Evolutionary conservation across 2,797 vertebrate species (phyloP), one percentile per base, ranked within the genome.

Genomic region (Esox masquinongy): DNA sequence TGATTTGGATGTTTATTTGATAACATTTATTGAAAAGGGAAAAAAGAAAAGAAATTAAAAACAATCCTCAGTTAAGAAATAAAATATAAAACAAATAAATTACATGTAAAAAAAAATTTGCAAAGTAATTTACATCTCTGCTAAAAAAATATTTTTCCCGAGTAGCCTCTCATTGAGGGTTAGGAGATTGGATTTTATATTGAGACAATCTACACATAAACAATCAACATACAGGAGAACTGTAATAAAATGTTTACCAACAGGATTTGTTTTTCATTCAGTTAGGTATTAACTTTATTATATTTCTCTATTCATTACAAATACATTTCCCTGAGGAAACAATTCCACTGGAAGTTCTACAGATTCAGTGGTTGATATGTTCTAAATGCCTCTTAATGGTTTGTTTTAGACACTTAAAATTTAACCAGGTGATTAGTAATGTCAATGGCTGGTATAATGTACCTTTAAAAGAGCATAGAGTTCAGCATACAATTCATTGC

Each of bases 241-340:
- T 73, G 67, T 72, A 49, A 81, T 79, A 82, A 77, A 79, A 80
- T 19, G 70, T 82, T 73, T 61, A 85, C 59, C 66, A 79, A 88
- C 31, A 68, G 24, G 67, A 77, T 77, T 70, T 77, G 70, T 82
- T 67, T 83, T 61, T 12, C 50, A 81, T 83, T 84, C 59, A 74
- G 67, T 82, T 82, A 71, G 83, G 80, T 85, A 80, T 86, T 76
- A 80, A 88, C 74, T 84, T 85, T 75, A 80, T 77, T 81, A 74
- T 49, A 88, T 86, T 88, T 77, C 53, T 83, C 24, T 79, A 68
- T 82, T 89, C 67, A 66, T 72, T 86, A 87, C 79, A 89, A 86
- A 91, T 84, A 86, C 74, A 90, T 92, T 93, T 90, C 85, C 93
- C 92, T 93, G 92, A 94, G 89, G 90, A 91, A 93, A 93, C 84